Evolutionary conservation across 2,113 vertebrate genomes (phyloP).

Genomic region (Columba janthina): DNA sequence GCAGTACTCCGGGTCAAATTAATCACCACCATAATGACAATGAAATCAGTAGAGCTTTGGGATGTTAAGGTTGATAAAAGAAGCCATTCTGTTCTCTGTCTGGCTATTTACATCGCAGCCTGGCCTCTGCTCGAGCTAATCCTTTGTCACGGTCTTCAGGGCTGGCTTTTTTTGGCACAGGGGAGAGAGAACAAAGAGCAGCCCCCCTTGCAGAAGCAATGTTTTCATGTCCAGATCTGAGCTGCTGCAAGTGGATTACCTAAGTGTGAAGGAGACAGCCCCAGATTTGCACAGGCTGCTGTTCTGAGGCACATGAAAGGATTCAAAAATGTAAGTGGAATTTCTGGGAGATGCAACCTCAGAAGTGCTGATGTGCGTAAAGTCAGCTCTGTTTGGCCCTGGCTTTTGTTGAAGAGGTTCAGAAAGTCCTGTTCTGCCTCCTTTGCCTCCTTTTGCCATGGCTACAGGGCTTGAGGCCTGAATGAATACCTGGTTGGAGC

Average conservation of each 20-base stretch:
- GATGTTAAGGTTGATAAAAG: conserved; percentile 64
- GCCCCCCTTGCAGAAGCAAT: background rate
- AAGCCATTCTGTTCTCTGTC: conserved; percentile 54
- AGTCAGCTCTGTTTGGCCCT: fast-evolving
- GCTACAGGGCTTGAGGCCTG: background rate
- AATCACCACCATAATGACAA: conserved; percentile 63
- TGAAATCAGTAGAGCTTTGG: conserved; percentile 68
- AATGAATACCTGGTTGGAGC: background rate
- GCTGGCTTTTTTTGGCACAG: background rate
- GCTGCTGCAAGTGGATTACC: conserved; percentile 19
- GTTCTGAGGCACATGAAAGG: background rate
- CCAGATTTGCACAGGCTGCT: background rate
- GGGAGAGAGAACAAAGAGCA: conserved; percentile 28
- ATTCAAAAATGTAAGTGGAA: background rate
- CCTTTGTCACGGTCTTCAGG: conserved; percentile 32
- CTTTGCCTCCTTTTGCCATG: background rate
- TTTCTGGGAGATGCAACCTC: background rate
- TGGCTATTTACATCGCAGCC: conserved; percentile 44
- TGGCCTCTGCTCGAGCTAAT: conserved; percentile 35
- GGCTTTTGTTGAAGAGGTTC: background rate
- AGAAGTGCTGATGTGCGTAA: background rate
- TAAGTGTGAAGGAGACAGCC: conserved; percentile 37
- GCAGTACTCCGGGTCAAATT: conserved; percentile 63
- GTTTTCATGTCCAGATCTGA: conserved; percentile 24
- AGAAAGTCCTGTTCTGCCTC: background rate